Evolutionary conservation across 1,140 invertebrate genomes (phyloP), one percentile per base, ranked within the genome.

Genomic region (Sinonovacula constricta): DNA sequence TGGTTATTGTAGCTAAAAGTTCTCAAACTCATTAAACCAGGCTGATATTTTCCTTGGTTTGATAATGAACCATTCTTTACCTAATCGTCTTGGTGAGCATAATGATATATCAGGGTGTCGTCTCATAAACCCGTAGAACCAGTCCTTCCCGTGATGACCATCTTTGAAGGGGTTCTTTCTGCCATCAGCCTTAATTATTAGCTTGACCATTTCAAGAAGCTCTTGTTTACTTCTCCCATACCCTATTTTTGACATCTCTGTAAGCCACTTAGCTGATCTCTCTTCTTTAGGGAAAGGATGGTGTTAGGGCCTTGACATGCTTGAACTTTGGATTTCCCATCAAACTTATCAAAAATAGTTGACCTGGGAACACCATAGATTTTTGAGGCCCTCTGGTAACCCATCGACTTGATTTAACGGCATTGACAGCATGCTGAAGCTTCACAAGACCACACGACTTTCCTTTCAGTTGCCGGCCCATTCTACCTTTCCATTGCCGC

Each of bases 11-110:
- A n/a, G n/a, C n/a, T n/a, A n/a, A n/a, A 54, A 53, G 1, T 30
- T 0, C 34, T 56, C 53, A 31, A 69, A 69, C 12, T 69, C 66
- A 53, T 22, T n/a, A 28, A 69, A 69, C 66, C 66, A 69, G 18
- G 34, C 45, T 69, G 53, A 49, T 34, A 31, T 31, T 18, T 56
- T 49, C 28, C 34, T n/a, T 28, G 66, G 45, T 18, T 15, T 56
- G n/a, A 69, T 69, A 1, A 69, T 34, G 2, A 53, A 49, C n/a
- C 66, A 33, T 56, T 69, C 66, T 22, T 69, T 69, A 24, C 66
- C 66, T 10, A 69, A n/a, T 36, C 56, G 66, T n/a, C 66, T 54
- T 2, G 66, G 66, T 10, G 66, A 69, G n/a, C 66, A 33, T n/a
- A 69, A n/a, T 15, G 49, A 3, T 18, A 69, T 56, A n/a, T 54